These are phyloP conservation scores for Antennarius maculatus DNA, from an alignment of 2,797 vertebrate species.

Conservation along the genomic window DNA sequence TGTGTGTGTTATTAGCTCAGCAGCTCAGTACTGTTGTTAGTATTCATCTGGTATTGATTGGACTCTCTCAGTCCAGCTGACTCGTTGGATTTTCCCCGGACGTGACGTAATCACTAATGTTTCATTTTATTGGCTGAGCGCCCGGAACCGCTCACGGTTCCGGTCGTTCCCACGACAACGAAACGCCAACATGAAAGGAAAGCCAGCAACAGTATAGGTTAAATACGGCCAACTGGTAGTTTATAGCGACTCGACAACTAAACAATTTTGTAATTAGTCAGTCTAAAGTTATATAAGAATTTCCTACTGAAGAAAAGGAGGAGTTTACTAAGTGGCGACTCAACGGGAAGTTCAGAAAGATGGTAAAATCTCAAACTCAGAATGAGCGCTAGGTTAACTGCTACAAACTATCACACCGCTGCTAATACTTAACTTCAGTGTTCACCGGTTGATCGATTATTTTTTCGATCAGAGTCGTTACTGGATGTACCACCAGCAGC, in stretches of 20 bases:
- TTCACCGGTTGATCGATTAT: neutral
- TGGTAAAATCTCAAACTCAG: constrained; percentile 42
- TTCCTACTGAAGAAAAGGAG: neutral
- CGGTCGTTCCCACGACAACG: constrained; percentile 71
- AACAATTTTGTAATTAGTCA: no score
- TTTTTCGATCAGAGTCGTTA: constrained; percentile 45
- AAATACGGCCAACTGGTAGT: neutral
- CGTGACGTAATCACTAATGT: constrained; percentile 35
- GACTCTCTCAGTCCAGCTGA: no score
- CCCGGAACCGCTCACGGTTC: no score
- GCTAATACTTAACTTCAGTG: neutral
- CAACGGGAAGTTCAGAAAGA: constrained; percentile 19
- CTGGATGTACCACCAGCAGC: constrained; percentile 57
- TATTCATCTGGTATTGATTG: no score
- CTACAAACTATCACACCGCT: constrained; percentile 4
- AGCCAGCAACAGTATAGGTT: no score
- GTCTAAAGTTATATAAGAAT: neutral
- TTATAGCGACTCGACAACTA: neutral
- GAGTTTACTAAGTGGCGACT: neutral
- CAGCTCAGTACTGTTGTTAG: no score
- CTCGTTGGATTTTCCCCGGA: constrained; percentile 18
- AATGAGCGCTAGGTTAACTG: constrained; percentile 15
- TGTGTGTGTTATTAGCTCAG: no score
- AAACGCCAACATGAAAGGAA: constrained; percentile 25
- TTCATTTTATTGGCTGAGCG: no score